Base-by-base conservation (phyloP, 2,797 vertebrate genomes). In the Pogoniulus pusillus region DNA sequence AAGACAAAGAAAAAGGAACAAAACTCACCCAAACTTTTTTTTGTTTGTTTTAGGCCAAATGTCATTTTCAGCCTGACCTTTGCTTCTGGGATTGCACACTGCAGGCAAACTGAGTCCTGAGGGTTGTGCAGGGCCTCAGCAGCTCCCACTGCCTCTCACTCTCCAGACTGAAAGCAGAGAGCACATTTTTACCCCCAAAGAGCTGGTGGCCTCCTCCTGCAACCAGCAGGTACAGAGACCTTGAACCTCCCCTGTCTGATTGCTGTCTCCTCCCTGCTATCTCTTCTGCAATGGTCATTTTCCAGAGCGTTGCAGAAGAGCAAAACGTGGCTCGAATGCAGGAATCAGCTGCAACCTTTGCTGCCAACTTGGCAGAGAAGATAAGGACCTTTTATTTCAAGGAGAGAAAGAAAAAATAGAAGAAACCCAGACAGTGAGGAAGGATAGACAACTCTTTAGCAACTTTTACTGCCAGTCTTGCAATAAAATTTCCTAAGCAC, bases 381-480 rank as follows among this genome's bases (percentile, higher is more conserved):
- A 92, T 95, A 95, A 96, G 85, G 83, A 74, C 26, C 58, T 91
- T 93, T 95, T 91, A 86, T 92, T 91, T 79, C 27, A 77, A 82
- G 83, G 8, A 32, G 47, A 45, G 32, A 51, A 43, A 39, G n/a
- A 41, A 49, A 49, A 49, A 24, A 49, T 11, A 24, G 24, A 49
- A 24, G 9, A 78, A 58, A 1, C 10, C 62, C 77, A 95, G 91
- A 86, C 85, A 2, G 85, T 30, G 75, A 65, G 62, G 49, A 73
- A 75, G 82, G 58, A 60, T 5, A 90, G 87, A 79, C 77, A 7
- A 81, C 57, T 90, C 91, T 96, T 90, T 88, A 91, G 94, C 91
- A 95, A 95, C 89, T 84, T 93, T 95, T 95, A 94, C 65, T 88
- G 86, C 93, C 69, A 8, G 37, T 82, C 92, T 90, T 85, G 94